Conservation (phyloP, 2,797 vertebrate species). For the Halcyon smyrnensis region DNA sequence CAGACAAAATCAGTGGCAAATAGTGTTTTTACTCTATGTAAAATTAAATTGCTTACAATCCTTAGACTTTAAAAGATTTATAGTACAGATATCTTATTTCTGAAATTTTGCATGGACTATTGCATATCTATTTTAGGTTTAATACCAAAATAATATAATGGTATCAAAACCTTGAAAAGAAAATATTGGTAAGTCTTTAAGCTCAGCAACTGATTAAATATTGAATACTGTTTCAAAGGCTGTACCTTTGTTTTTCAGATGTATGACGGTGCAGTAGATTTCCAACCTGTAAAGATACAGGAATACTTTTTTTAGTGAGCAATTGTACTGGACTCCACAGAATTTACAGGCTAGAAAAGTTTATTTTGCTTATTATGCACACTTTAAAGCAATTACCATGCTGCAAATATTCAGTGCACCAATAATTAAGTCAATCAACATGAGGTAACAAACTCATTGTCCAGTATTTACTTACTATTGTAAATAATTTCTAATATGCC, state of each 20-base stretch:
- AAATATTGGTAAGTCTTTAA: background rate
- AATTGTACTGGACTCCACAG: background rate
- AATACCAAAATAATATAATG: background rate
- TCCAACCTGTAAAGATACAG: background rate
- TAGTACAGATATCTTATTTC: background rate
- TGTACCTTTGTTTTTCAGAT: background rate
- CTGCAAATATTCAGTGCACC: background rate
- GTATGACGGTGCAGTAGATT: background rate
- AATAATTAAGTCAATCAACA: background rate
- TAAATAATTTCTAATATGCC: background rate
- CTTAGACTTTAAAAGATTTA: background rate
- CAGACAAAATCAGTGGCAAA: slow-evolving; percentile 21
- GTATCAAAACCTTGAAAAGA: background rate
- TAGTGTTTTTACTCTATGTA: background rate
- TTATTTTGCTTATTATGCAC: background rate
- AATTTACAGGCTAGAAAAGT: background rate
- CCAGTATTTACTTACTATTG: background rate
- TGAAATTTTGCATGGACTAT: background rate
- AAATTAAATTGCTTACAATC: background rate
- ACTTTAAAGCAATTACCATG: background rate
- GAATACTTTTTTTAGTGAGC: background rate
- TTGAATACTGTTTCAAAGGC: background rate
- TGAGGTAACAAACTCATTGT: background rate
- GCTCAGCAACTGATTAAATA: background rate
- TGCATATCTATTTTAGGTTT: background rate